Conservation (phyloP, 2,888 invertebrate genomes). For the Morpho achilles region DNA sequence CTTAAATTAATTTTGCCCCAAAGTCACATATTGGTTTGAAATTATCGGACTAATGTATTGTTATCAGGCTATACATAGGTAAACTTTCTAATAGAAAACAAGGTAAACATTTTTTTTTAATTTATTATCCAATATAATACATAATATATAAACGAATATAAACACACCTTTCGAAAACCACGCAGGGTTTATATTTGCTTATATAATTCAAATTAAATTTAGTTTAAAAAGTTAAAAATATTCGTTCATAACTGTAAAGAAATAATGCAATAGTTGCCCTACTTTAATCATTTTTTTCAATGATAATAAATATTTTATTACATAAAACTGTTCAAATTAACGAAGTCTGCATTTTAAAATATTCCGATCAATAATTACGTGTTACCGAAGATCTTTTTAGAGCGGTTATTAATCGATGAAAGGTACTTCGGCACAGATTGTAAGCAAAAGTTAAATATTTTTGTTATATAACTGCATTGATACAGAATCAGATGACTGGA, state of each 20-base stretch:
- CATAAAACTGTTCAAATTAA: background rate
- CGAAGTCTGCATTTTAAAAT: background rate
- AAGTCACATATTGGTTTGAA: no score
- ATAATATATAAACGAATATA: no score
- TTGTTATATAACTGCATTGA: slow-evolving; percentile 54
- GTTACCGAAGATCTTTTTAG: slow-evolving; percentile 13
- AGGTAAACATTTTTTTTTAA: no score
- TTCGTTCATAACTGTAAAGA: background rate
- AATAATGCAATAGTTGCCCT: background rate
- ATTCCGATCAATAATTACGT: background rate
- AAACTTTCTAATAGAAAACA: no score
- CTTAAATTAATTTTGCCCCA: no score
- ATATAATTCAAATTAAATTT: slow-evolving; percentile 28
- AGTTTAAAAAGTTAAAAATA: background rate
- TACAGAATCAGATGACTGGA: slow-evolving; percentile 45
- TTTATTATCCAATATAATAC: no score
- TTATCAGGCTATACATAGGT: no score
- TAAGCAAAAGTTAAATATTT: slow-evolving; percentile 51
- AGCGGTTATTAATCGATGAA: slow-evolving; percentile 31
- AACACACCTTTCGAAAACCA: no score
- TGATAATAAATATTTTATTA: background rate
- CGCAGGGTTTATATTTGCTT: no score
- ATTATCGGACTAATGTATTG: no score
- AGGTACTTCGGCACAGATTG: slow-evolving; percentile 31
- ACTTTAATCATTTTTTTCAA: background rate